Evolutionary conservation across 2,797 vertebrate genomes (phyloP).

Genomic region (Malacoctenus gilli): DNA sequence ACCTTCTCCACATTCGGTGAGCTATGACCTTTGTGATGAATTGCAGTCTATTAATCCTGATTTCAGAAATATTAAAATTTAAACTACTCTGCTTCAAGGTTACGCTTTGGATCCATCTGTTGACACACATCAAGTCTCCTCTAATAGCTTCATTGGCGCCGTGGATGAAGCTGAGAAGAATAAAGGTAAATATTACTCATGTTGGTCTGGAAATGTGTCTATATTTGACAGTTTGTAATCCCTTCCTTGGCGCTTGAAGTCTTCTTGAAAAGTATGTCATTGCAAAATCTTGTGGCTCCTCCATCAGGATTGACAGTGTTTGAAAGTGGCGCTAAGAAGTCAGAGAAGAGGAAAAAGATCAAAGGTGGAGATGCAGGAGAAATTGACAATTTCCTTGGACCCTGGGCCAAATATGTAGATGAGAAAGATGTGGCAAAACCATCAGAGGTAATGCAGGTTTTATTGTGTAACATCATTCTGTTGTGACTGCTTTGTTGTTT

Average conservation of each 20-base stretch:
- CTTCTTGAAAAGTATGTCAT: no score
- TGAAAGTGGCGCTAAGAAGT: slow-evolving; percentile 90
- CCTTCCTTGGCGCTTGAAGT: no score
- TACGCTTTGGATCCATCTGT: slow-evolving; percentile 97
- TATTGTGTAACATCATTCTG: neutral
- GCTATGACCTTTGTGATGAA: slow-evolving; percentile 5
- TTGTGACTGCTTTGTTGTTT: no score
- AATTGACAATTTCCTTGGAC: slow-evolving; percentile 94
- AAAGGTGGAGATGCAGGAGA: slow-evolving; percentile 94
- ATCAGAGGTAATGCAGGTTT: slow-evolving; percentile 85
- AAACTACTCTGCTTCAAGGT: slow-evolving; percentile 77
- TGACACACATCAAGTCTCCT: slow-evolving; percentile 84
- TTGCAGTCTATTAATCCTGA: neutral
- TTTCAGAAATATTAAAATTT: neutral
- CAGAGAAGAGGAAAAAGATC: slow-evolving; percentile 93
- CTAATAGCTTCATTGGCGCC: slow-evolving; percentile 90
- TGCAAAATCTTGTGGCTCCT: no score
- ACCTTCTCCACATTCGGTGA: slow-evolving; percentile 96
- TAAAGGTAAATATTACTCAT: slow-evolving; percentile 84
- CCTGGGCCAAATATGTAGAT: slow-evolving; percentile 96
- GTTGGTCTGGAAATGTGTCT: neutral
- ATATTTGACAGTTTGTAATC: neutral
- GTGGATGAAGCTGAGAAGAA: slow-evolving; percentile 98
- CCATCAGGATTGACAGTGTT: slow-evolving; percentile 93
- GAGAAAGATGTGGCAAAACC: slow-evolving; percentile 96